Base-by-base conservation (phyloP, 2,888 invertebrate genomes). In the Xestia rhomboidea region DNA sequence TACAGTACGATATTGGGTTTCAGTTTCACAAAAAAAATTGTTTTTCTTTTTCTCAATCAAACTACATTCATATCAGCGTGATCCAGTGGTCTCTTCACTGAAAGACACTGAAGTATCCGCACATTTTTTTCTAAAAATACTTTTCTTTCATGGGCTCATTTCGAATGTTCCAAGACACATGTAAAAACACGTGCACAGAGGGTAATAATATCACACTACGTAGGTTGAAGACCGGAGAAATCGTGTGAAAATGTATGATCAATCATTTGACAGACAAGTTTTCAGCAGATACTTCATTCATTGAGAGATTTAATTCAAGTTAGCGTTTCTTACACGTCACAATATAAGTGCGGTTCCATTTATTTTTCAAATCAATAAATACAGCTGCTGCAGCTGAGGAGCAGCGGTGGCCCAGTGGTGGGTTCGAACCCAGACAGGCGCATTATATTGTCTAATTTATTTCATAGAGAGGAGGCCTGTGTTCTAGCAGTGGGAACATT, bases 261-360 rank as follows among this genome's bases (percentile, higher is more conserved):
- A 38, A 76, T 34, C n/a, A 44, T 44, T 57, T 78, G 49, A 34
- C 54, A 67, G 24, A n/a, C 8, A 38, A 67, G 38, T 30, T 54
- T n/a, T 67, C 66, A 67, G 10, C 10, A 10, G 41, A 13, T 2
- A 30, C 3, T 54, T 46, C 27, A 51, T 68, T 44, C 7, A 68
- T 62, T 67, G 1, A 38, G 18, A 24, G 30, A 34, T 46, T 76
- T 46, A 30, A 60, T 3, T 34, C n/a, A 49, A 49, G 30, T 51
- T 46, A 64, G 46, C 41, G 38, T 54, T 24, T 30, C 7, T 60
- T 27, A 44, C 5, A 34, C 18, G 27, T 66, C 27, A 76, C 11
- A 3, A 30, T 30, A 7, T 38, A 15, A 15, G 15, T 51, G 44
- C 51, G n/a, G 44, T 44, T 54, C 46, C 18, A 67, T 60, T 0